Conservation (phyloP, 2,113 vertebrate species). For the Odocoileus virginianus region DNA sequence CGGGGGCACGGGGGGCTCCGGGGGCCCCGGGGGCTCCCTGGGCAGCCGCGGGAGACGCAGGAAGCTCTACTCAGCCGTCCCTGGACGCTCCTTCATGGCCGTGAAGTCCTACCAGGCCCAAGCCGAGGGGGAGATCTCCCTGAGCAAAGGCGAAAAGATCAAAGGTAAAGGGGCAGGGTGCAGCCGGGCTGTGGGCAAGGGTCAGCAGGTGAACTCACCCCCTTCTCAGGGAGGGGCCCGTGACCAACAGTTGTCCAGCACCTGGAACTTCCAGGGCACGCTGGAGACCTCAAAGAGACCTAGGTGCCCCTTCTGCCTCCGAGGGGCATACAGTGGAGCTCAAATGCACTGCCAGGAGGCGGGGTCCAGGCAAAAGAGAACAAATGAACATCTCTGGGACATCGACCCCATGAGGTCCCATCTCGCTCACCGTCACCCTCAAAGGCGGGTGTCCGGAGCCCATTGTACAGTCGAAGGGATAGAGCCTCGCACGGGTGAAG, state of each 20-base stretch:
- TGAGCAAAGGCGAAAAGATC: constrained; percentile 93
- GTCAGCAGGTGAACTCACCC: fast-evolving
- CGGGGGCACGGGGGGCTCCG: constrained; percentile 62
- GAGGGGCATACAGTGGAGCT: background rate
- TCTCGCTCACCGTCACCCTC: too few relatives aligned
- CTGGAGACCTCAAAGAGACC: background rate
- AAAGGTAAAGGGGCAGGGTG: constrained; percentile 83
- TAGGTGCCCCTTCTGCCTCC: fast-evolving
- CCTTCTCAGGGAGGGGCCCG: fast-evolving
- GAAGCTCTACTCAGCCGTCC: constrained; percentile 92
- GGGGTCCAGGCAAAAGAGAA: background rate
- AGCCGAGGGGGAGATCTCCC: constrained; percentile 90
- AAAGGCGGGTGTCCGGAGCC: background rate
- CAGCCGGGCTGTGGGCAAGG: background rate
- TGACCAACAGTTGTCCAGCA: background rate
- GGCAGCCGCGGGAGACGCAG: constrained; percentile 80
- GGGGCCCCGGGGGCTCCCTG: constrained; percentile 76
- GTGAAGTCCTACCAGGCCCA: constrained; percentile 91
- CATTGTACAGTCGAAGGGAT: fast-evolving
- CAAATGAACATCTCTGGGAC: background rate
- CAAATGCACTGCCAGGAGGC: fast-evolving
- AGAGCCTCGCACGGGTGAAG: background rate
- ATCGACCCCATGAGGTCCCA: fast-evolving
- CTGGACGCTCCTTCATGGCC: constrained; percentile 90
- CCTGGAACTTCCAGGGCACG: background rate